phyloP scores from a whole-genome alignment of 2,888 invertebrate genomes.

The Ferdinandea cuprea region DNA sequence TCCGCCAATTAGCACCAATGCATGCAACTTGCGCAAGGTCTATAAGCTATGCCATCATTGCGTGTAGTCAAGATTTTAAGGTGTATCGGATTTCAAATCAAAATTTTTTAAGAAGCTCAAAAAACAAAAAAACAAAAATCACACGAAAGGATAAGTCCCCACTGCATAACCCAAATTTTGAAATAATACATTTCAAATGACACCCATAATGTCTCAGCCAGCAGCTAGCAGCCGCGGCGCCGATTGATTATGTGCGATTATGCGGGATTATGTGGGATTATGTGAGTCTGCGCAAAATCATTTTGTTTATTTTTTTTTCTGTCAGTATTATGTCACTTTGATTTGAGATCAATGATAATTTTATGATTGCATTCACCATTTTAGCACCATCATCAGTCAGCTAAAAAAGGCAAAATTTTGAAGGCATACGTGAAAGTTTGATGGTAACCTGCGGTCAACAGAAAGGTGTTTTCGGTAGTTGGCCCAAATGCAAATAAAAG shows the following conservation, averaged over 20 bases:
- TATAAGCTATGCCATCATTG: not conserved
- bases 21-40: slow-evolving; percentile 30
- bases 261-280: slow-evolving; percentile 32
- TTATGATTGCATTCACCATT: slow-evolving; percentile 48
- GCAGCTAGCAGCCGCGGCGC: too few relatives aligned
- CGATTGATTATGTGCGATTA: slow-evolving; percentile 2
- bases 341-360: slow-evolving; percentile 32
- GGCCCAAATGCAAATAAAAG: slow-evolving; percentile 22
- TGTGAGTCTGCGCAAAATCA: slow-evolving; percentile 26
- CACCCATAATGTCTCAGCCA: slow-evolving; percentile 1
- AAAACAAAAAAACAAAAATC: not conserved
- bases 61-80: not conserved
- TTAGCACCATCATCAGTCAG: slow-evolving; percentile 19
- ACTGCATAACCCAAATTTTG: slow-evolving; percentile 38
- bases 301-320: slow-evolving; percentile 21
- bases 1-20: slow-evolving; percentile 49
- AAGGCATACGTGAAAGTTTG: slow-evolving; percentile 31
- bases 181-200: slow-evolving; percentile 8
- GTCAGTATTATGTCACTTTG: slow-evolving; percentile 40
- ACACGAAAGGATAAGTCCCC: slow-evolving; percentile 6
- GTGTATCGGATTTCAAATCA: not conserved
- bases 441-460: slow-evolving; percentile 4
- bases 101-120: not conserved
- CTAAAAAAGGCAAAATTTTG: not conserved
- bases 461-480: slow-evolving; percentile 4